Percentiles rank a stretch among this genome's conserved stretches.
These are phyloP conservation scores for Poeciliopsis gracilis DNA, from an alignment of 2,797 vertebrate genomes.

Conservation along the genomic window DNA sequence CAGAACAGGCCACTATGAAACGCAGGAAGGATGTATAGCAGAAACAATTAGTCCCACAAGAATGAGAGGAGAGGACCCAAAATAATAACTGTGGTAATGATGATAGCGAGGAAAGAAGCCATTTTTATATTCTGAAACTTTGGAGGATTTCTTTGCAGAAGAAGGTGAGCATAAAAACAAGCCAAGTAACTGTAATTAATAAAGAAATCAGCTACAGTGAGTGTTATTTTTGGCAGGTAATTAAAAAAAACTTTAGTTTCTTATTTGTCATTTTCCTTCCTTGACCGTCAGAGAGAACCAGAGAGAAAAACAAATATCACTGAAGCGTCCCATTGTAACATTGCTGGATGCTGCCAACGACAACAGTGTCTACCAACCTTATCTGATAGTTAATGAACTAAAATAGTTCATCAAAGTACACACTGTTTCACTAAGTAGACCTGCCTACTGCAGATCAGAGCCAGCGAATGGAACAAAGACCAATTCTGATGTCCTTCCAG, in stretches of 20 bases:
- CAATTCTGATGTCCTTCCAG: not conserved
- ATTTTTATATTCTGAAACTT: not conserved
- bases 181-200: not conserved
- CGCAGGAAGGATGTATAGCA: not conserved
- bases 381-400: not conserved
- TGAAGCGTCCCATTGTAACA: not conserved
- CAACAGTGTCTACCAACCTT: not conserved
- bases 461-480: not conserved
- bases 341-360: constrained; percentile 12
- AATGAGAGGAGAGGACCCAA: not conserved
- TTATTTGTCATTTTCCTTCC: constrained; percentile 34
- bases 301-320: constrained; percentile 21
- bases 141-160: not conserved
- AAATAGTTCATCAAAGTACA: not conserved
- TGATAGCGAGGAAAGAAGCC: not conserved
- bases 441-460: not conserved
- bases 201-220: not conserved
- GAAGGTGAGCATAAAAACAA: not conserved
- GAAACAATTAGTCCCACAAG: not conserved
- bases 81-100: not conserved
- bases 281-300: constrained; percentile 22
- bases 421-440: not conserved
- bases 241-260: not conserved
- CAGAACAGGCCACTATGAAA: not conserved
- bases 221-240: not conserved